Conservation (phyloP, 2,888 invertebrate genomes). For the Cryptus armator region DNA sequence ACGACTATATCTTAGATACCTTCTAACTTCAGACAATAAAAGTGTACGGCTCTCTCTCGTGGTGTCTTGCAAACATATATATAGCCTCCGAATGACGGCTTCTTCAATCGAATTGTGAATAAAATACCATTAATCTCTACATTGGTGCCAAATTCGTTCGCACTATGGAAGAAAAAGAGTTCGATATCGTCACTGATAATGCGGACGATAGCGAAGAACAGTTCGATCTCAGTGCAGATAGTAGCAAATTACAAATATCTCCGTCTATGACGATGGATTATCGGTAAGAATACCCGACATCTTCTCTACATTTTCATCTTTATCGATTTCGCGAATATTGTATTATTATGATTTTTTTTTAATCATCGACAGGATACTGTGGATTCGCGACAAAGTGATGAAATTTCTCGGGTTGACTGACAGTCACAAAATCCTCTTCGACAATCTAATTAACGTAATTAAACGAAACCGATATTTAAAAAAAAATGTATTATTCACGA, state of each 20-base stretch:
- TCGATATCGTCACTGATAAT: slow-evolving; percentile 8
- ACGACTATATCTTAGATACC: slow-evolving; percentile 65
- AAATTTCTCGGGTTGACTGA: slow-evolving; percentile 86
- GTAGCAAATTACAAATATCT: slow-evolving; percentile 49
- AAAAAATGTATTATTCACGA: slow-evolving; percentile 3
- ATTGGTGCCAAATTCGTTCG: slow-evolving; percentile 14
- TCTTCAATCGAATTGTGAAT: slow-evolving; percentile 10
- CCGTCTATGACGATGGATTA: slow-evolving; percentile 70
- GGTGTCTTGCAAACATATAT: slow-evolving; percentile 27
- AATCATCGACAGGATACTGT: slow-evolving; percentile 86
- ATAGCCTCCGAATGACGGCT: not conserved
- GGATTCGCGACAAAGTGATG: slow-evolving; percentile 90
- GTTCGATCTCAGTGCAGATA: slow-evolving; percentile 38
- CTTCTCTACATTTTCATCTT: not conserved
- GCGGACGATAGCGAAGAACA: slow-evolving; percentile 43
- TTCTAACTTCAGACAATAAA: slow-evolving; percentile 52
- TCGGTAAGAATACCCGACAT: slow-evolving; percentile 55
- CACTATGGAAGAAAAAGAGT: slow-evolving; percentile 54
- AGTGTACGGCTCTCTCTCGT: not conserved
- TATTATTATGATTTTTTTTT: slow-evolving; percentile 51
- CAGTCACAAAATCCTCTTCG: slow-evolving; percentile 76
- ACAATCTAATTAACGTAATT: slow-evolving; percentile 80
- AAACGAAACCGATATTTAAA: not conserved
- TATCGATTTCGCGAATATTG: not conserved
- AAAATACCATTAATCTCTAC: slow-evolving; percentile 38